phyloP scores from a whole-genome alignment of 1,140 invertebrate species.

The Dreissena polymorpha region DNA sequence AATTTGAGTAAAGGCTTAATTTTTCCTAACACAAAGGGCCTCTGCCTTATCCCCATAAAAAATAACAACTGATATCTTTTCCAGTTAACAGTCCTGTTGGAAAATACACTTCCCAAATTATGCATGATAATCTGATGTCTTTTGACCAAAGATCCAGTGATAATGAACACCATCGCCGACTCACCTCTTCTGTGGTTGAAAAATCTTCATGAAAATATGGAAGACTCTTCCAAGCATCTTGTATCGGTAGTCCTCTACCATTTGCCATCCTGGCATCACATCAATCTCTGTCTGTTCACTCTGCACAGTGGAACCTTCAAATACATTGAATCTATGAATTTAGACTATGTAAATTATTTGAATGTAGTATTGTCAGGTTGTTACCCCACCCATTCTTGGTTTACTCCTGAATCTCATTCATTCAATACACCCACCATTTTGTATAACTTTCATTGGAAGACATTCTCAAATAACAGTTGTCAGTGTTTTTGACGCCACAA shows the following conservation, averaged over 20 bases:
- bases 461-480: no score
- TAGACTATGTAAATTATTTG: no score
- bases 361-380: no score
- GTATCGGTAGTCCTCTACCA: constrained; percentile 16
- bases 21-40: not conserved
- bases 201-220: constrained; percentile 42
- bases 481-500: no score
- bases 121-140: not conserved
- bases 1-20: not conserved
- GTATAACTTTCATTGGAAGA: no score
- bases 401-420: no score
- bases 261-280: constrained; percentile 36
- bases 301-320: no score
- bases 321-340: no score
- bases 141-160: not conserved
- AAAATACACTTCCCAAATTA: not conserved
- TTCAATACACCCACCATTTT: no score
- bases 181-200: constrained; percentile 37
- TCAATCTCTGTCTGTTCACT: no score
- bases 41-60: not conserved
- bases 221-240: constrained; percentile 11
- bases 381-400: no score
- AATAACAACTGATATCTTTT: not conserved
- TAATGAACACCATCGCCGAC: not conserved
- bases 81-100: no score